A percentile compares a stretch with the other conserved stretches of the same genome.
These are phyloP conservation scores for Synanthedon tipuliformis DNA, from an alignment of 2,888 invertebrate species.

Conservation along the genomic window DNA sequence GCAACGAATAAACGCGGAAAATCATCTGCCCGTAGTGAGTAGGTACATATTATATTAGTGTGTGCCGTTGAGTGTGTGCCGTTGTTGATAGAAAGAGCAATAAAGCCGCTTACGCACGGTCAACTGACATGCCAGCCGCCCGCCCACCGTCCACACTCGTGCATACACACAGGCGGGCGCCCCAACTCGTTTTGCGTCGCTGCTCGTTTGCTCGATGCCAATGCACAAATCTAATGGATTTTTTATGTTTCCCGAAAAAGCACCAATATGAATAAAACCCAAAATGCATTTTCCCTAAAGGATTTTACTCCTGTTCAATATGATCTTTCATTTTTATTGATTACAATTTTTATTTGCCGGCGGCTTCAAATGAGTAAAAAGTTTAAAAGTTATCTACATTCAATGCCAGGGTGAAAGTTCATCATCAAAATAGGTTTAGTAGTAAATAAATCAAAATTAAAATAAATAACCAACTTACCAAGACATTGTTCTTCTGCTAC, in stretches of 20 bases:
- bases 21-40: too few relatives aligned
- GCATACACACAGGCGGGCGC: not conserved
- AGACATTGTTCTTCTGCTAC: too few relatives aligned
- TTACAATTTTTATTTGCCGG: too few relatives aligned
- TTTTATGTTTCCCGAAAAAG: slow-evolving; percentile 47
- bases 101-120: slow-evolving; percentile 45
- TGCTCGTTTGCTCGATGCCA: slow-evolving; percentile 28
- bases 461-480: too few relatives aligned
- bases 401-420: too few relatives aligned
- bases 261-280: slow-evolving; percentile 42
- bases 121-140: slow-evolving; percentile 17
- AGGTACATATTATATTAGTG: too few relatives aligned
- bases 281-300: slow-evolving; percentile 42
- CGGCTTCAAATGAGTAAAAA: too few relatives aligned
- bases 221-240: slow-evolving; percentile 56
- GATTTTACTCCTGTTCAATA: slow-evolving; percentile 12
- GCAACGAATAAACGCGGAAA: too few relatives aligned
- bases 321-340: not conserved
- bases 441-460: too few relatives aligned
- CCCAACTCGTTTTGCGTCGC: slow-evolving; percentile 5
- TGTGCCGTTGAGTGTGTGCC: too few relatives aligned
- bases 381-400: too few relatives aligned
- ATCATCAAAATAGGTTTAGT: too few relatives aligned
- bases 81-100: slow-evolving; percentile 15
- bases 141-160: not conserved